These are phyloP conservation scores for Azemiops feae DNA, from an alignment of 2,113 vertebrate genomes.

Conservation along the genomic window DNA sequence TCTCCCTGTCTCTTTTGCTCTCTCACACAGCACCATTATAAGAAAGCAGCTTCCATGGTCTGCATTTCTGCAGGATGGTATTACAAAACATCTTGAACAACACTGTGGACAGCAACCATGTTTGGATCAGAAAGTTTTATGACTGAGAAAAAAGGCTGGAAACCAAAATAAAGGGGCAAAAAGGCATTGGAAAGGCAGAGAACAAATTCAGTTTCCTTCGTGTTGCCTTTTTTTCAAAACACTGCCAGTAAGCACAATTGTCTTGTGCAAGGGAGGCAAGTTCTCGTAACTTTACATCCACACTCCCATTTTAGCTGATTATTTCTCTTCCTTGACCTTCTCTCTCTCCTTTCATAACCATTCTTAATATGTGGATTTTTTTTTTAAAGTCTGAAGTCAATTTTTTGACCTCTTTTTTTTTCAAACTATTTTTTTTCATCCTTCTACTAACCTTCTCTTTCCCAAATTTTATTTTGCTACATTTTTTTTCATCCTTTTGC, in stretches of 20 bases:
- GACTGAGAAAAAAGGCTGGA: neutral
- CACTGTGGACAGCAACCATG: neutral
- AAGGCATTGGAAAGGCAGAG: neutral
- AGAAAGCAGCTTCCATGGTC: neutral
- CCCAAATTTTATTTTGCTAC: neutral
- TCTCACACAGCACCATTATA: neutral
- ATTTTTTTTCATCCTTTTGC: neutral
- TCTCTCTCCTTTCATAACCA: conserved; percentile 7
- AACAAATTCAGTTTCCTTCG: neutral
- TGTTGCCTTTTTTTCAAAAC: neutral
- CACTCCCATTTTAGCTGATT: neutral
- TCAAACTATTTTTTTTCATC: neutral
- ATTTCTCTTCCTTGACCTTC: conserved; percentile 4
- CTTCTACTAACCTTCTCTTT: neutral
- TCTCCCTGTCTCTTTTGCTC: neutral
- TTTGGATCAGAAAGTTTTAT: neutral
- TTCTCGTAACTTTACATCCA: neutral
- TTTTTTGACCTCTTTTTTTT: neutral
- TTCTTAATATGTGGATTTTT: neutral
- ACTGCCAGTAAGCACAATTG: neutral
- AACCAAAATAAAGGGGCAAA: neutral
- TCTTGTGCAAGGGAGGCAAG: neutral
- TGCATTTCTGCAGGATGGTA: no score
- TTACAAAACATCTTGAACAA: neutral
- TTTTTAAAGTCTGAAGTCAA: neutral